Evolutionary conservation across 2,797 vertebrate genomes (phyloP).

Genomic region (Tragopan temminckii): DNA sequence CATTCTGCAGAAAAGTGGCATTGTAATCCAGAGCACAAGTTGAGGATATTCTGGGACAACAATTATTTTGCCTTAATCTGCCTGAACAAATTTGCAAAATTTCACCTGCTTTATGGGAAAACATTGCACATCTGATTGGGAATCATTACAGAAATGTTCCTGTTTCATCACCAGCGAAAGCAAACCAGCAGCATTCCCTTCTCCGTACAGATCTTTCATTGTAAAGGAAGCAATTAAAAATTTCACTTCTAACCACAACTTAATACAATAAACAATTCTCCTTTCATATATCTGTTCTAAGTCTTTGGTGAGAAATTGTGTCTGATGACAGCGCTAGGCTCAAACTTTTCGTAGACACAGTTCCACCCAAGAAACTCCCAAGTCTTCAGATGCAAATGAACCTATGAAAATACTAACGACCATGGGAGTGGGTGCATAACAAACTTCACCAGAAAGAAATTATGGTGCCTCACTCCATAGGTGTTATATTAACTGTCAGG

Average conservation of each 20-base stretch:
- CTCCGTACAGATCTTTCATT: constrained; percentile 28
- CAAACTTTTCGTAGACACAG: background rate
- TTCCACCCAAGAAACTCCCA: constrained; percentile 34
- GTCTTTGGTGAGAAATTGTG: constrained; percentile 16
- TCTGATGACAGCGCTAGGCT: constrained; percentile 41
- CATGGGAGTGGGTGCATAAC: background rate
- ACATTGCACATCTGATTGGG: constrained; percentile 20
- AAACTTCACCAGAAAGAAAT: background rate
- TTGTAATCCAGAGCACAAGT: background rate
- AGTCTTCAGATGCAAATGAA: constrained; percentile 11
- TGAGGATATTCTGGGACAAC: background rate
- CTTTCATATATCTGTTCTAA: constrained; percentile 12
- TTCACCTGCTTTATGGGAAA: constrained; percentile 41
- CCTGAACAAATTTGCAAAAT: constrained; percentile 50
- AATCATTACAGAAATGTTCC: constrained; percentile 32
- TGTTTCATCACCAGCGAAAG: constrained; percentile 48
- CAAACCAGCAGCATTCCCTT: constrained; percentile 41
- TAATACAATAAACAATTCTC: constrained; percentile 11
- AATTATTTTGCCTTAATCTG: background rate
- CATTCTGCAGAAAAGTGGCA: background rate
- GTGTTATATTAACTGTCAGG: constrained; percentile 53
- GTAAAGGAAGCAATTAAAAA: constrained; percentile 68
- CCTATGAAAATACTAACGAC: constrained; percentile 10
- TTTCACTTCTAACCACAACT: background rate
- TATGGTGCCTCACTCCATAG: background rate